phyloP scores from a whole-genome alignment of 2,797 vertebrate genomes.

The Astyanax mexicanus region DNA sequence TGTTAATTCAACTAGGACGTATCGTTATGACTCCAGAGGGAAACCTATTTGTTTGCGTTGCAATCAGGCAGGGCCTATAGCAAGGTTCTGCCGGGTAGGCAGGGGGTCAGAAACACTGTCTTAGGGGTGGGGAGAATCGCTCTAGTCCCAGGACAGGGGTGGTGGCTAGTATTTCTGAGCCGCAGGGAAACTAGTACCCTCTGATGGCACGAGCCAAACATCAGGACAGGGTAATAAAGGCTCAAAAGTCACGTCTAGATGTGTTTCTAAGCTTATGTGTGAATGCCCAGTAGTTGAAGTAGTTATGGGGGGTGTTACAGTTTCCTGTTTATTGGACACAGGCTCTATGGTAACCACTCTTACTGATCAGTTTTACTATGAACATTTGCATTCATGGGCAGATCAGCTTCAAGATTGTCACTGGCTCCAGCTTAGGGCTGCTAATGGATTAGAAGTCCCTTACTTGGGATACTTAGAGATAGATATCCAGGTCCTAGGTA shows the following conservation, averaged over 20 bases:
- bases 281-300: conserved; percentile 21
- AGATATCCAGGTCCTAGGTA: conserved; percentile 19
- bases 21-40: conserved; percentile 1
- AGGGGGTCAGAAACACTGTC: background rate
- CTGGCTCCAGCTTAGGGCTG: no score
- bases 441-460: no score
- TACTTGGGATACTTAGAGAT: conserved; percentile 34
- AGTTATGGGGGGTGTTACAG: background rate
- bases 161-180: background rate
- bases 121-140: no score
- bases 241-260: background rate
- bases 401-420: background rate
- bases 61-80: conserved; percentile 21
- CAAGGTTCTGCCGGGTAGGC: conserved; percentile 1
- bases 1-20: background rate
- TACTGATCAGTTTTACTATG: conserved; percentile 10
- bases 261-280: background rate
- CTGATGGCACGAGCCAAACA: conserved; percentile 30
- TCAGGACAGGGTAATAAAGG: conserved; percentile 3
- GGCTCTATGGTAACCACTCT: conserved; percentile 24
- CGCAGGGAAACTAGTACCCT: conserved; percentile 31
- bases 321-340: conserved; percentile 11
- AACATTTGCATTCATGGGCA: background rate
- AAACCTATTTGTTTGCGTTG: conserved; percentile 15
- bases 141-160: background rate